Base-by-base conservation (phyloP, 2,797 vertebrate species). In the Paguma larvata region DNA sequence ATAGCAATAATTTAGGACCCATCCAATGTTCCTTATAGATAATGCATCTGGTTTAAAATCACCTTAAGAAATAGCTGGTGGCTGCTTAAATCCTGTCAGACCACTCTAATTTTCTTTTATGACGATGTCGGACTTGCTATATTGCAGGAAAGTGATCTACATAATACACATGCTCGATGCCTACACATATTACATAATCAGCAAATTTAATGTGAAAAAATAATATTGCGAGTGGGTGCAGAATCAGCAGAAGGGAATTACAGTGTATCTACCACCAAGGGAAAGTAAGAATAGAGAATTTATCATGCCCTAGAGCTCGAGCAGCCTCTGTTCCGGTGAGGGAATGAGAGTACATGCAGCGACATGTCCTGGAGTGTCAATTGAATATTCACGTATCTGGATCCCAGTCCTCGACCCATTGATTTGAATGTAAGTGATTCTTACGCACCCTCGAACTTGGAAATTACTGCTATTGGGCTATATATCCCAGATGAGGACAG, bases 51-150 rank as follows among this genome's bases (percentile, higher is more conserved):
- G 18, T 67, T 95, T 95, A 92, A 96, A 51, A 95, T 91, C 91
- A 89, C 73, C 88, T 91, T 89, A 95, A 95, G 97, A 97, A 97
- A 88, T 95, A 92, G 93, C 95, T 5, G 65, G 84, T 90, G 80
- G 51, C 86, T 94, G 59, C 67, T 87, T 86, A 91, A 95, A 95
- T 94, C 84, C 89, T 95, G 92, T 96, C 85, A 95, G 80, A 84
- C 68, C 56, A 51, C 95, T 89, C 67, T 97, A 95, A 97, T 97
- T 98, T 98, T 97, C 92, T 97, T 97, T 97, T 97, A 97, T 92
- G 97, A 93, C 19, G 65, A 23, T 95, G 87, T 96, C 92, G 95
- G 87, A 44, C 25, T 96, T 95, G 72, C 32, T 97, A 79, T 90
- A 96, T 94, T 97, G 89, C 84, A 86, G 63, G 92, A 95, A 94